A percentile compares a stretch with the other conserved stretches of the same genome.
Evolutionary conservation across 2,797 vertebrate genomes (phyloP).

Genomic region (Miichthys miiuy): DNA sequence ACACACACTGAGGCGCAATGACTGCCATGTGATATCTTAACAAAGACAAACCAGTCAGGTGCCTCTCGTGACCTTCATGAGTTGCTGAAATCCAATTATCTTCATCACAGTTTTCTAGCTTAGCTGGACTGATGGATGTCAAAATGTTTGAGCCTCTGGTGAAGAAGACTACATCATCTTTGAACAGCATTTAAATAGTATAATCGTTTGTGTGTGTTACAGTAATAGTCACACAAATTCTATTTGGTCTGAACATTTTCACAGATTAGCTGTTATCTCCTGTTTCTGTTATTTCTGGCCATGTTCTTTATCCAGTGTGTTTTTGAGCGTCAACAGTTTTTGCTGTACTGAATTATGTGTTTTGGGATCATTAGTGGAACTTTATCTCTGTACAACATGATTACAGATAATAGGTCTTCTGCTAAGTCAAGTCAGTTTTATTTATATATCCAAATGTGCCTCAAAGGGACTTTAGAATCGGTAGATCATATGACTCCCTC

Average conservation of each 20-base stretch:
- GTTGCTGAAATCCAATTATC: conserved; percentile 43
- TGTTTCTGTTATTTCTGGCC: not conserved
- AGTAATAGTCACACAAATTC: not conserved
- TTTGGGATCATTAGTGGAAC: not conserved
- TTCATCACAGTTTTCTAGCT: conserved; percentile 42
- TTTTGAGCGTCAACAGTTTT: not conserved
- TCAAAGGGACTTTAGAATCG: no score
- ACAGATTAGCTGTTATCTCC: not conserved
- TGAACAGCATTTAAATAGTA: not conserved
- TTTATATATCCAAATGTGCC: not conserved
- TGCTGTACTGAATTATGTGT: not conserved
- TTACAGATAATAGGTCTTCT: not conserved
- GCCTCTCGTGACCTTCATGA: conserved; percentile 33
- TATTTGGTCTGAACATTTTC: not conserved
- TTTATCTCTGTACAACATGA: not conserved
- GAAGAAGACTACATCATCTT: not conserved
- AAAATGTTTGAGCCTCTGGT: not conserved
- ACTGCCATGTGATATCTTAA: conserved; percentile 37
- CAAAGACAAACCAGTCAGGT: conserved; percentile 3
- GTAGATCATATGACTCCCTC: no score
- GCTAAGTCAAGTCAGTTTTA: not conserved
- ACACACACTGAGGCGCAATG: not conserved
- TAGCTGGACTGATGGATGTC: not conserved
- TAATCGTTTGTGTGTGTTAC: not conserved
- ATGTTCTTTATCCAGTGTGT: not conserved